phyloP scores from a whole-genome alignment of 1,140 invertebrate genomes.

The Drosophila tani region DNA sequence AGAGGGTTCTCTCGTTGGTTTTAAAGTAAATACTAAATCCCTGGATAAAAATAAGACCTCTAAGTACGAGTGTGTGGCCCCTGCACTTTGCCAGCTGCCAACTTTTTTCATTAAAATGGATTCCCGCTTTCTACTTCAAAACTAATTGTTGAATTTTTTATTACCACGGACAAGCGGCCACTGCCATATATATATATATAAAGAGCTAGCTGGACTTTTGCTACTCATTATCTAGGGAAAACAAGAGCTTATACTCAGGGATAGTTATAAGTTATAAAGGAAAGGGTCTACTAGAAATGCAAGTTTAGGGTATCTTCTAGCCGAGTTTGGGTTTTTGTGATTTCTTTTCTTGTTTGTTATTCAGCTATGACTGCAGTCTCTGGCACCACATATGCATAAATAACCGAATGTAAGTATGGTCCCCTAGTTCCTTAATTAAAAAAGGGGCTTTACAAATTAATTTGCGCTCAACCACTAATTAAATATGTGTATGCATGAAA shows the following conservation, averaged over 20 bases:
- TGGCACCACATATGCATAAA: slow-evolving; percentile 7
- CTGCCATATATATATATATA: slow-evolving; percentile 3
- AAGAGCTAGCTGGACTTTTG: slow-evolving; percentile 13
- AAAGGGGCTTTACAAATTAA: slow-evolving; percentile 14
- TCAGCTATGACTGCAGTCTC: slow-evolving; percentile 5
- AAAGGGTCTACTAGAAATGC: not conserved
- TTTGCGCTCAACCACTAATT: slow-evolving; percentile 12
- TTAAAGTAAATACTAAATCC: slow-evolving; percentile 7
- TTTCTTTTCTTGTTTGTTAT: slow-evolving; percentile 11
- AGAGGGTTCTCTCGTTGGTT: not conserved
- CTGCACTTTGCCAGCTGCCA: slow-evolving; percentile 9
- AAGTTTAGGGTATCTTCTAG: not conserved
- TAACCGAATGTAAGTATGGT: slow-evolving; percentile 13
- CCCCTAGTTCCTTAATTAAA: slow-evolving; percentile 15
- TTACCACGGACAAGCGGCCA: slow-evolving; percentile 28
- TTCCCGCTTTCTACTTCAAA: slow-evolving; percentile 30
- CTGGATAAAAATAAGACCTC: slow-evolving; percentile 1
- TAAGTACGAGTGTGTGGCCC: slow-evolving; percentile 11
- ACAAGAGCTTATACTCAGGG: not conserved
- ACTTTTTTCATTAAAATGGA: slow-evolving; percentile 47
- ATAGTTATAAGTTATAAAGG: not conserved
- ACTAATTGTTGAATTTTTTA: slow-evolving; percentile 47
- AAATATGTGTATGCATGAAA: slow-evolving; percentile 24
- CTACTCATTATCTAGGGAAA: slow-evolving; percentile 4
- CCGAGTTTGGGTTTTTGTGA: not conserved